Evolutionary conservation across 2,113 vertebrate species (phyloP), one percentile per base, ranked within the genome.

Genomic region (mouse (Mus musculus)): DNA sequence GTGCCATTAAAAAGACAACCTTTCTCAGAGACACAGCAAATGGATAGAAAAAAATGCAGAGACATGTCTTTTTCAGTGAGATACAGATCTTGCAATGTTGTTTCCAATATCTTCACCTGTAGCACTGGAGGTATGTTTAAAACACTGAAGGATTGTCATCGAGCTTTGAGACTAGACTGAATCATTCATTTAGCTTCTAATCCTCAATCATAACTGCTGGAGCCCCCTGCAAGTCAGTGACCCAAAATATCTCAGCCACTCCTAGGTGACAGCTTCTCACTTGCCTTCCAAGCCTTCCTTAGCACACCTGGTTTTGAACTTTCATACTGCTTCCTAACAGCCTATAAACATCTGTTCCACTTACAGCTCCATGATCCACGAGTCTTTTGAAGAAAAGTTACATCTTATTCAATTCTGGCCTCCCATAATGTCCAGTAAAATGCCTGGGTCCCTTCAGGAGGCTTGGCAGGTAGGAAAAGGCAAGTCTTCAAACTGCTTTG

Each of bases 1-100:
- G 5, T 0, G 90, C 85, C 91, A 80, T 93, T 76, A 85, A 88
- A 76, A 82, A 96, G 65, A 36, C 46, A 96, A 65, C 69, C 86
- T 80, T 0, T 67, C 61, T 65, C 82, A 65, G n/a, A 94, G 33
- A 93, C 69, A 46, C 92, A 76, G 56, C 28, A 95, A 88, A 69
- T 73, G 16, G 61, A 56, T 88, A 20, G 61, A 92, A 96, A 72
- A 72, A 36, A 88, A 92, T 22, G 4, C 54, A 90, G 80, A 95
- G 59, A 88, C 30, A 9, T 69, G 54, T 46, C 52, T 88, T 95
- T 78, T 91, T 87, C 69, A 59, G 33, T 14, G 39, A 87, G 36
- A 28, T 71, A 54, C 33, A 87, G 75, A 93, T 94, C 75, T 93
- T 91, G 46, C 63, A 49, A 69, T 85, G 22, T 72, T 65, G 78